A percentile compares a stretch with the other conserved stretches of the same genome.
Evolutionary conservation across 2,888 invertebrate genomes (phyloP).

Genomic region (Leucophora obtusa): DNA sequence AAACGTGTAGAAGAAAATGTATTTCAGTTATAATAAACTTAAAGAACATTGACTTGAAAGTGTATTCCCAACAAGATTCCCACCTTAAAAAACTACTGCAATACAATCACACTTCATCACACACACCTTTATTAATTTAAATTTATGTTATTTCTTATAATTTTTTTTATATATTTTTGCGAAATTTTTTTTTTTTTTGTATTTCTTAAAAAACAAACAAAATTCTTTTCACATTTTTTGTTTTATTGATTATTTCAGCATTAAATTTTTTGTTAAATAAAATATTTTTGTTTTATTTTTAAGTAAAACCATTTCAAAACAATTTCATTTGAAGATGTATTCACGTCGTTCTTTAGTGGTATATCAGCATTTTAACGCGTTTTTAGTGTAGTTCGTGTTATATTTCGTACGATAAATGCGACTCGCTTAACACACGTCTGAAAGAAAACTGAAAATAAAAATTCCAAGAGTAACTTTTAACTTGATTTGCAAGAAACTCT

Average conservation of each 20-base stretch:
- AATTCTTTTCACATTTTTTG: slow-evolving; percentile 26
- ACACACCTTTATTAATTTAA: slow-evolving; percentile 44
- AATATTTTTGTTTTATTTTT: slow-evolving; percentile 11
- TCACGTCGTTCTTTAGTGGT: not conserved
- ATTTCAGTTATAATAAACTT: not conserved
- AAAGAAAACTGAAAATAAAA: slow-evolving; percentile 67
- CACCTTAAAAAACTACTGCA: slow-evolving; percentile 27
- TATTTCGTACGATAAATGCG: slow-evolving; percentile 49
- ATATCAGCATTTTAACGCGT: slow-evolving; percentile 21
- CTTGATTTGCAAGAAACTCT: slow-evolving; percentile 46
- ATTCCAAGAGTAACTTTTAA: slow-evolving; percentile 64
- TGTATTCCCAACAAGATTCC: slow-evolving; percentile 25
- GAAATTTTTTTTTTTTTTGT: slow-evolving; percentile 37
- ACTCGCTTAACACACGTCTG: slow-evolving; percentile 64
- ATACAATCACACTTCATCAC: slow-evolving; percentile 7
- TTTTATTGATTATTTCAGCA: slow-evolving; percentile 14
- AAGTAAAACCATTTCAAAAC: slow-evolving; percentile 26
- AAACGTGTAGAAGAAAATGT: slow-evolving; percentile 4
- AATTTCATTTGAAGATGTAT: slow-evolving; percentile 23
- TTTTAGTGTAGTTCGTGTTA: not conserved
- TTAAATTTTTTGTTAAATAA: not conserved
- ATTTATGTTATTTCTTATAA: slow-evolving; percentile 11
- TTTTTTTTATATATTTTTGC: not conserved
- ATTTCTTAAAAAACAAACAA: slow-evolving; percentile 13
- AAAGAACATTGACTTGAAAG: slow-evolving; percentile 48